Percentiles rank a stretch among this genome's conserved stretches.
These are phyloP conservation scores for Leptonema lineaticorne DNA, from an alignment of 1,140 invertebrate species.

Conservation along the genomic window DNA sequence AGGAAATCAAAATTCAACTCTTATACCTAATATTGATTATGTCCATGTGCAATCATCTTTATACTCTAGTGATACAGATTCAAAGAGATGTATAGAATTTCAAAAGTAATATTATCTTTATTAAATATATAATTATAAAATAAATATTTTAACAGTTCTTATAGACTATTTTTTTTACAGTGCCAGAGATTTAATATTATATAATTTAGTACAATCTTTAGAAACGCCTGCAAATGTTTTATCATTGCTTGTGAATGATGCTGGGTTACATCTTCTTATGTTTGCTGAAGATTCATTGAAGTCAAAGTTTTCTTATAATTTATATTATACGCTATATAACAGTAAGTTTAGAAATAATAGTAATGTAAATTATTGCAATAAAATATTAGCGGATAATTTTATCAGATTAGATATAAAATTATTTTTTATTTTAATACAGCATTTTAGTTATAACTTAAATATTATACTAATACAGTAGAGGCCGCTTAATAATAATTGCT, in stretches of 20 bases:
- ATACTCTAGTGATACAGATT: conserved; percentile 44
- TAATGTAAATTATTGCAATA: background rate
- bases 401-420: background rate
- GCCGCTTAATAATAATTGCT: too few relatives aligned
- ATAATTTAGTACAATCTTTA: conserved; percentile 44
- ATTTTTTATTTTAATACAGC: background rate
- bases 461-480: too few relatives aligned
- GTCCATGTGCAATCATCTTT: conserved; percentile 48
- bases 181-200: conserved; percentile 47
- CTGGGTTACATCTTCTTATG: conserved; percentile 32
- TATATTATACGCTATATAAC: conserved; percentile 35
- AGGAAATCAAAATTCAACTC: conserved; percentile 46
- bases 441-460: too few relatives aligned
- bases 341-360: conserved; percentile 22
- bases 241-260: conserved; percentile 38
- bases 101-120: conserved; percentile 46
- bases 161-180: conserved; percentile 31
- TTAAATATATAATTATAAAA: conserved; percentile 1
- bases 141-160: conserved; percentile 3
- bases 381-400: background rate
- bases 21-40: conserved; percentile 52
- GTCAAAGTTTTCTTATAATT: conserved; percentile 33
- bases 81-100: conserved; percentile 50
- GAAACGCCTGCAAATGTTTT: conserved; percentile 33
- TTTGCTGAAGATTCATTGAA: conserved; percentile 24